phyloP scores from a whole-genome alignment of 2,113 vertebrate species.

The Corythaeola cristata region DNA sequence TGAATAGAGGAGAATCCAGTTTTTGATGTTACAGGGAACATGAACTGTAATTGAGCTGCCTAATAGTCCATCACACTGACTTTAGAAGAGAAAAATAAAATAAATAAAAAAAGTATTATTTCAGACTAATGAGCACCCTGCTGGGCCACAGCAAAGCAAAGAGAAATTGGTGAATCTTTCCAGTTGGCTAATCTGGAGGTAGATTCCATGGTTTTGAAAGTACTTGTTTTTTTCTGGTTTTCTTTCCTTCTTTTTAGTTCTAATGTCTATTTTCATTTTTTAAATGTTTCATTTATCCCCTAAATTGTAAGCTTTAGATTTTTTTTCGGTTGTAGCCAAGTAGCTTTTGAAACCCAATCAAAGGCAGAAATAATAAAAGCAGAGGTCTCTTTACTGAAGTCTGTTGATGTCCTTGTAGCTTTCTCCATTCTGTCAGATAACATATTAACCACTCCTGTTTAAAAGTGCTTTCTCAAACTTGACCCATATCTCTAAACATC shows the following conservation, averaged over 20 bases:
- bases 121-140: background rate
- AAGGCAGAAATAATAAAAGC: background rate
- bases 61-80: background rate
- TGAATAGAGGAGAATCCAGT: background rate
- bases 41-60: background rate
- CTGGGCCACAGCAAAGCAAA: background rate
- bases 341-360: constrained; percentile 6
- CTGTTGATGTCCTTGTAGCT: background rate
- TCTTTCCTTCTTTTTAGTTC: background rate
- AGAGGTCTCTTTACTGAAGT: background rate
- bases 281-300: background rate
- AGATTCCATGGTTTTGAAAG: background rate
- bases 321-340: background rate
- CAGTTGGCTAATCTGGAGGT: background rate
- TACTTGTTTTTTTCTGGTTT: background rate
- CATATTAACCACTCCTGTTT: background rate
- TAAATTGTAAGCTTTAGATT: background rate
- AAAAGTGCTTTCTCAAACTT: background rate
- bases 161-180: background rate
- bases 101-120: background rate
- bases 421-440: background rate
- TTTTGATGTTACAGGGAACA: background rate
- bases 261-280: background rate
- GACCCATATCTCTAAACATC: background rate
- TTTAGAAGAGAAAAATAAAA: background rate